Conservation (phyloP, 2,888 invertebrate species). For the Synanthedon tipuliformis region DNA sequence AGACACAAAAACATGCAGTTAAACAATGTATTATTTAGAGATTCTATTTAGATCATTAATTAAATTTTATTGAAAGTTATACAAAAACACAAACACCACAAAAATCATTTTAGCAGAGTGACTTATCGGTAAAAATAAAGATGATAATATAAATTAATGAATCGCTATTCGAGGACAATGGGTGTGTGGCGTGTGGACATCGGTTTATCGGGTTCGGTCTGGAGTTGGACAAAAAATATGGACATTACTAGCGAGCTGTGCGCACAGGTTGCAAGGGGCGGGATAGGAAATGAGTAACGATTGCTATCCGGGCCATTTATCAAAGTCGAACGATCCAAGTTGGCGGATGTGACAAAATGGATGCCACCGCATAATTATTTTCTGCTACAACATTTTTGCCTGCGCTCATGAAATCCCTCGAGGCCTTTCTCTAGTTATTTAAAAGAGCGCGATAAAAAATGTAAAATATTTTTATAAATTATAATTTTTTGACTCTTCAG, state of each 20-base stretch:
- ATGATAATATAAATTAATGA: neutral
- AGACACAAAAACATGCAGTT: conserved; percentile 18
- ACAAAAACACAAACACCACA: neutral
- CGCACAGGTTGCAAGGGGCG: conserved; percentile 30
- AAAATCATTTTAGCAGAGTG: neutral
- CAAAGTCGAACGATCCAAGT: conserved; percentile 49
- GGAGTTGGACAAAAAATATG: conserved; percentile 1
- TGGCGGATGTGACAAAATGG: conserved; percentile 35
- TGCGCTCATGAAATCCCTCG: neutral
- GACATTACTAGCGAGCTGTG: conserved; percentile 13
- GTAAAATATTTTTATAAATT: neutral
- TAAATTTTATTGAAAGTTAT: too few relatives aligned
- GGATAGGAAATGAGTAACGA: conserved; percentile 60
- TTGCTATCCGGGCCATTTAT: conserved; percentile 56
- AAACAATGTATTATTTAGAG: conserved; percentile 4
- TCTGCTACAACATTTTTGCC: conserved; percentile 6
- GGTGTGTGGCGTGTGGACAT: neutral
- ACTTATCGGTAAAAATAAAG: neutral
- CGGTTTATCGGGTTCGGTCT: neutral
- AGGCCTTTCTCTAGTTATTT: neutral
- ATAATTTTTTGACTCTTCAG: too few relatives aligned
- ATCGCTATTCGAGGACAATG: neutral
- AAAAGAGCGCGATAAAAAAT: neutral
- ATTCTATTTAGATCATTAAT: too few relatives aligned
- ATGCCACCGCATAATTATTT: conserved; percentile 14